Percentiles rank a stretch among this genome's conserved stretches.
Conservation (phyloP, 2,113 vertebrate genomes). For the Nerophis lumbriciformis region DNA sequence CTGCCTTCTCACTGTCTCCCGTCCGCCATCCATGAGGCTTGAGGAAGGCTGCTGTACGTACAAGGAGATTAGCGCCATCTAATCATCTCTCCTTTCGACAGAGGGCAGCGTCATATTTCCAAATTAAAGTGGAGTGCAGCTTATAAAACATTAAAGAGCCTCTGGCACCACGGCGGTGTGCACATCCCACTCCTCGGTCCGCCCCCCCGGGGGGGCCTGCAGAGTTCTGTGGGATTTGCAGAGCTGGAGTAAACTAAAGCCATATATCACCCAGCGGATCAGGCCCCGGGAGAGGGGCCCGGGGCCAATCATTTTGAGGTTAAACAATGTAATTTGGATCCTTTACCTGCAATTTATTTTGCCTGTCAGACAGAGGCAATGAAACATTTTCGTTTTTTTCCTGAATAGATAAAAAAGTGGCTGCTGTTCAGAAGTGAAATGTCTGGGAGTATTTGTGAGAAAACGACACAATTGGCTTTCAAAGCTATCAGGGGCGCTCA, state of each 20-base stretch:
- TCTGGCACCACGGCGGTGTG: constrained; percentile 44
- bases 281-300: constrained; percentile 64
- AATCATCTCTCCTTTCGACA: constrained; percentile 72
- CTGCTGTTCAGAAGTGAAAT: constrained; percentile 50
- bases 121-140: constrained; percentile 70
- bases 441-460: constrained; percentile 28
- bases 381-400: constrained; percentile 57
- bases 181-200: constrained; percentile 35
- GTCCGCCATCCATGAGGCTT: constrained; percentile 28
- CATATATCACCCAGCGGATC: constrained; percentile 73
- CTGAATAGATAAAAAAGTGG: constrained; percentile 49
- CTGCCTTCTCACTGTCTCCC: constrained; percentile 56
- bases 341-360: constrained; percentile 77
- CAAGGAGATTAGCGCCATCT: constrained; percentile 69
- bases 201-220: constrained; percentile 43
- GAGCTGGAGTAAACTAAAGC: constrained; percentile 69
- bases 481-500: not conserved
- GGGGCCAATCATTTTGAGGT: constrained; percentile 75
- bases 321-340: constrained; percentile 80
- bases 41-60: constrained; percentile 49
- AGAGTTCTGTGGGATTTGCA: constrained; percentile 67
- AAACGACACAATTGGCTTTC: not conserved
- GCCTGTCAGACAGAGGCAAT: constrained; percentile 61
- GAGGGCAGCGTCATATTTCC: constrained; percentile 67
- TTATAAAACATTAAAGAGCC: constrained; percentile 72